phyloP scores from a whole-genome alignment of 2,113 vertebrate genomes.

The Actenoides hombroni region DNA sequence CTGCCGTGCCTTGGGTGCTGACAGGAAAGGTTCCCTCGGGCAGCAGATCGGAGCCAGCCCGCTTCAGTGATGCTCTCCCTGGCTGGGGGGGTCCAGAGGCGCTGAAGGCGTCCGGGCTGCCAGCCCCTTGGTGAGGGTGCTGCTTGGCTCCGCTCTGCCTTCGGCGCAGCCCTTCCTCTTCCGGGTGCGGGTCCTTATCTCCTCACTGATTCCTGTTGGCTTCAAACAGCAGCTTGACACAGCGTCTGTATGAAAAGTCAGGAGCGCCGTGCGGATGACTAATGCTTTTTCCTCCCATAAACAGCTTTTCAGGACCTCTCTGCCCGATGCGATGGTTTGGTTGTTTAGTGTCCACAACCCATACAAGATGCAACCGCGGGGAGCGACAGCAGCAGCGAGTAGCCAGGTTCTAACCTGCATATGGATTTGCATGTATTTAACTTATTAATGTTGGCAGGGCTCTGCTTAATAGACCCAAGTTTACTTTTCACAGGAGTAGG shows the following conservation, averaged over 20 bases:
- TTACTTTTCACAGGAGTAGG: not conserved
- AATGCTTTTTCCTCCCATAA: not conserved
- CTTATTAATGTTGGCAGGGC: not conserved
- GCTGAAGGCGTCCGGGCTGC: not conserved
- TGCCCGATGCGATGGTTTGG: rapidly evolving
- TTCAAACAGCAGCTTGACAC: not conserved
- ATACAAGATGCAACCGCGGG: not conserved
- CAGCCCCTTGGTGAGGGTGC: not conserved
- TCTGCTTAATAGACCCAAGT: not conserved
- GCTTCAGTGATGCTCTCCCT: rapidly evolving
- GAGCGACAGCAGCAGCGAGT: not conserved
- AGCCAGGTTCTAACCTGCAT: slow-evolving; percentile 7
- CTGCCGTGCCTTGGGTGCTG: rapidly evolving
- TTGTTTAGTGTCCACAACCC: not conserved
- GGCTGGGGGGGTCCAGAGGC: not conserved
- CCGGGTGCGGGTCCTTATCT: not conserved
- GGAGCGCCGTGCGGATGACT: not conserved
- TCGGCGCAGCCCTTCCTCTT: not conserved
- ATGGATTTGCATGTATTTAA: not conserved
- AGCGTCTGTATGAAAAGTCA: not conserved
- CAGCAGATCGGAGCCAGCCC: rapidly evolving
- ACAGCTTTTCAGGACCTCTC: not conserved
- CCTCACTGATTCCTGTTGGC: not conserved
- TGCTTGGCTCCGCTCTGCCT: not conserved
- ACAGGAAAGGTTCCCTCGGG: not conserved